phyloP scores from a whole-genome alignment of 2,113 vertebrate species.

The Sula dactylatra region DNA sequence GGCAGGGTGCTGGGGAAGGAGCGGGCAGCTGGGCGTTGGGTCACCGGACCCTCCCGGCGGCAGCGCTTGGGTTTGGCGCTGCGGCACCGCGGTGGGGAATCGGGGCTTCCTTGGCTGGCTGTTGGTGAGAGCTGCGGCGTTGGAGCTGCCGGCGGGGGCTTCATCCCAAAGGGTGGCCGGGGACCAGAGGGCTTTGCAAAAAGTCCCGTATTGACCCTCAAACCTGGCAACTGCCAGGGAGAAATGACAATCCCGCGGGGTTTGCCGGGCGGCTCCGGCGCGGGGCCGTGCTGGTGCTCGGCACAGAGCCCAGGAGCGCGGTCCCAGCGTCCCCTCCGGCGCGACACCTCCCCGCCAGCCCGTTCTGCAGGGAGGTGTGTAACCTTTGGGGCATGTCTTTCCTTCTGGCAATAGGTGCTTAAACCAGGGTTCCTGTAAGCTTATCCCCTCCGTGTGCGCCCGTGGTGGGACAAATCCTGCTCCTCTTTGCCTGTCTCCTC shows the following conservation, averaged over 20 bases:
- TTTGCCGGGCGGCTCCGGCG: rapidly evolving
- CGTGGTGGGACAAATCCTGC: background rate
- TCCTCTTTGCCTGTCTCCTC: rapidly evolving
- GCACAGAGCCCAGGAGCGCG: rapidly evolving
- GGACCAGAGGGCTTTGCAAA: background rate
- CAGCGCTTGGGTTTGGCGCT: background rate
- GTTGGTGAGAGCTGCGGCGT: rapidly evolving
- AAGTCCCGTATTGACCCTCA: background rate
- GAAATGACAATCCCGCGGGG: background rate
- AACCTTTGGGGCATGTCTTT: background rate
- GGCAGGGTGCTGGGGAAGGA: background rate
- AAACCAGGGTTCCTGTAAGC: rapidly evolving
- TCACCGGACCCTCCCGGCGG: background rate
- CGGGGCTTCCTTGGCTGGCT: rapidly evolving
- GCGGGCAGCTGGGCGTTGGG: background rate
- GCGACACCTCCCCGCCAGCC: background rate
- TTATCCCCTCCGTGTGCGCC: rapidly evolving
- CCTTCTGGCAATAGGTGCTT: background rate
- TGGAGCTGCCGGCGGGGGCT: background rate
- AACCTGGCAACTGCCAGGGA: rapidly evolving
- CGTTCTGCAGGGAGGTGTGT: rapidly evolving
- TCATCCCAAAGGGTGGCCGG: background rate
- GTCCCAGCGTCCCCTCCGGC: rapidly evolving
- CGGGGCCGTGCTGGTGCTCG: background rate
- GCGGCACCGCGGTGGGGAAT: rapidly evolving